Evolutionary conservation across 2,797 vertebrate species (phyloP).

Genomic region (Amniataba percoides): DNA sequence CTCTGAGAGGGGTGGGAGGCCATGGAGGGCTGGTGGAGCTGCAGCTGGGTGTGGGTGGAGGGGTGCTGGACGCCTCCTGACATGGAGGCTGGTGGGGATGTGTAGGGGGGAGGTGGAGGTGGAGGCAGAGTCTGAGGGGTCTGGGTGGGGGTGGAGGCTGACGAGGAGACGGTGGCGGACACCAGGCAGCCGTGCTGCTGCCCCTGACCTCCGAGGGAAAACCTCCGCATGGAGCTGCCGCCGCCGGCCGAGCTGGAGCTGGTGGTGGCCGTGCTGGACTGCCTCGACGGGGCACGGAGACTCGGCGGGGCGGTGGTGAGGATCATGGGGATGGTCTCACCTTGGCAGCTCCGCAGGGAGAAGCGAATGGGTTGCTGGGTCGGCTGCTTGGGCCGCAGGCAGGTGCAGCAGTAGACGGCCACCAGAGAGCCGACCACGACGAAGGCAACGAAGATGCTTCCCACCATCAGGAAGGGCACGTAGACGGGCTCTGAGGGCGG

Average conservation of each 20-base stretch:
- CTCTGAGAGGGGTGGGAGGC: constrained; percentile 75
- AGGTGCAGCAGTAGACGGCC: constrained; percentile 97
- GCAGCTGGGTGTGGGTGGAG: constrained; percentile 72
- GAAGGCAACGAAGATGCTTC: constrained; percentile 98
- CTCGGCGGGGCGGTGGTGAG: constrained; percentile 88
- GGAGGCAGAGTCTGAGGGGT: constrained; percentile 84
- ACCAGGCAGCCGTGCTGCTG: constrained; percentile 86
- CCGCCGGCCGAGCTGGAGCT: constrained; percentile 93
- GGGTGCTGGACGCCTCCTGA: constrained; percentile 79
- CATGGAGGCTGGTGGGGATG: constrained; percentile 81
- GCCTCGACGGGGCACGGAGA: constrained; percentile 92
- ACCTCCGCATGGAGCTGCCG: constrained; percentile 89
- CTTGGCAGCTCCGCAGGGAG: constrained; percentile 94
- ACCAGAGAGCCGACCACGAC: constrained; percentile 95
- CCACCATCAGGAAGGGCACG: constrained; percentile 97
- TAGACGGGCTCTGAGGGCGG: constrained; percentile 92
- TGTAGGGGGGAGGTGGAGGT: constrained; percentile 84
- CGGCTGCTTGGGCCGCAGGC: constrained; percentile 94
- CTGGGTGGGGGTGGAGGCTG: constrained; percentile 84
- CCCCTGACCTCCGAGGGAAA: constrained; percentile 87
- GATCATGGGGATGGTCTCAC: constrained; percentile 98
- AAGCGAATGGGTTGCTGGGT: constrained; percentile 93
- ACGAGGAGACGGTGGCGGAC: constrained; percentile 83
- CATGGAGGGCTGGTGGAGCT: constrained; percentile 78
- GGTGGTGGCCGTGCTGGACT: constrained; percentile 95